These are phyloP conservation scores for Pristis pectinata DNA, from an alignment of 2,797 vertebrate genomes.

Conservation along the genomic window DNA sequence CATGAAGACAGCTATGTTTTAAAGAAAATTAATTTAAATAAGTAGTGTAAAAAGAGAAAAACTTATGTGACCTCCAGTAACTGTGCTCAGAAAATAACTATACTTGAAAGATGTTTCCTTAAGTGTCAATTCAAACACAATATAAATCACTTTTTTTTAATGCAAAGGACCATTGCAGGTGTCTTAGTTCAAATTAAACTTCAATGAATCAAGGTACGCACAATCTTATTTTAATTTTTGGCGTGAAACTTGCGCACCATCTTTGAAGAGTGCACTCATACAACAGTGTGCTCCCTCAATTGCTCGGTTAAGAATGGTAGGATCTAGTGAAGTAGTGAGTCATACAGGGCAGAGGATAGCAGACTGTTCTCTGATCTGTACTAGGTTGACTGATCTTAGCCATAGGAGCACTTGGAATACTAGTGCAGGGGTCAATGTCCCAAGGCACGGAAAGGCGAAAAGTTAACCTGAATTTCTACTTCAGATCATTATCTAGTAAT, in stretches of 20 bases:
- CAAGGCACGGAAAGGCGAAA: neutral
- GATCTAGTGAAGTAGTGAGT: neutral
- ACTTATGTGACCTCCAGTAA: neutral
- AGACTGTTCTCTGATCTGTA: neutral
- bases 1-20: neutral
- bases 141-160: neutral
- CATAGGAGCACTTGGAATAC: too few species aligned
- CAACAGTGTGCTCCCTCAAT: neutral
- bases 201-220: neutral
- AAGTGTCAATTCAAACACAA: neutral
- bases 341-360: neutral
- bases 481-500: neutral
- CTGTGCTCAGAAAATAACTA: neutral
- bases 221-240: neutral
- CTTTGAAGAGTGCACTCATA: neutral
- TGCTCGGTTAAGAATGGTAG: neutral
- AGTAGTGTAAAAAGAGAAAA: neutral
- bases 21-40: neutral
- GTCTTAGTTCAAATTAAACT: neutral
- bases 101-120: neutral
- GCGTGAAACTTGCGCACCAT: neutral
- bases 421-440: neutral
- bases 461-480: neutral
- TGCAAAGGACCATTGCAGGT: neutral
- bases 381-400: neutral